phyloP scores from a whole-genome alignment of 2,113 vertebrate genomes.

The Oreochromis tanganicae region DNA sequence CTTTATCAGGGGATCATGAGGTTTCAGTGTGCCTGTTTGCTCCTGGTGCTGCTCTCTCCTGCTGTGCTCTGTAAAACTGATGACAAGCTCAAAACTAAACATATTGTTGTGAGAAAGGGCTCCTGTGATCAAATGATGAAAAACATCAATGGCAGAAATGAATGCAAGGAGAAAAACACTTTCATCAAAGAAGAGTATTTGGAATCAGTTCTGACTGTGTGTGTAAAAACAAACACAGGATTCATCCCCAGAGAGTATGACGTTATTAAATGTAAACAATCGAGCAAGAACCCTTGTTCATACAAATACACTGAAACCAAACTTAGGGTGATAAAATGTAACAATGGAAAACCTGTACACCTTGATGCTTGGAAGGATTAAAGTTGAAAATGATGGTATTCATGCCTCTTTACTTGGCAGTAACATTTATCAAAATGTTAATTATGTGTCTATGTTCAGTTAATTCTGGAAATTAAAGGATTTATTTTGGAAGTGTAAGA shows the following conservation, averaged over 20 bases:
- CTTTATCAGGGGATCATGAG: background rate
- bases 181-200: background rate
- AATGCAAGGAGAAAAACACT: background rate
- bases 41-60: background rate
- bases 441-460: background rate
- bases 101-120: background rate
- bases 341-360: background rate
- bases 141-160: background rate
- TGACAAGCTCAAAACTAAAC: background rate
- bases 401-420: rapidly evolving
- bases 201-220: background rate
- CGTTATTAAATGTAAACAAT: background rate
- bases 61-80: background rate
- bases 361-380: background rate
- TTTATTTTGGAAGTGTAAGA: background rate
- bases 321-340: background rate
- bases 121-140: background rate
- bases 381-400: background rate
- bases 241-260: background rate
- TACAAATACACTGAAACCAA: background rate
- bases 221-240: background rate
- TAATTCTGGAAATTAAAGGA: background rate
- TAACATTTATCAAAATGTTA: background rate
- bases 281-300: background rate
- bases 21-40: background rate